Conservation (phyloP, 2,888 invertebrate genomes). For the Drosophila cognata region DNA sequence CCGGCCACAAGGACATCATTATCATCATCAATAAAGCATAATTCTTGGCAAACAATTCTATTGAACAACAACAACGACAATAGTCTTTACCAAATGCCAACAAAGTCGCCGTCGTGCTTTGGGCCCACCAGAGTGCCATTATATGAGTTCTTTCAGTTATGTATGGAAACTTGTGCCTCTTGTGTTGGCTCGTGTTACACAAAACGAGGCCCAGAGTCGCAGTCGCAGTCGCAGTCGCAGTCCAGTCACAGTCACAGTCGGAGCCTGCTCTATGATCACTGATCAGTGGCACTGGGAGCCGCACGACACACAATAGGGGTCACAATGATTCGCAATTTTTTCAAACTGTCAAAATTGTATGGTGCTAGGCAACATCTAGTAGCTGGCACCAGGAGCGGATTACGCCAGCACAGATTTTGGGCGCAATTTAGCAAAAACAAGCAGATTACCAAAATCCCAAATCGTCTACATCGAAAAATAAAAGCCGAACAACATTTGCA, state of each 20-base stretch:
- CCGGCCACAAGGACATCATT: conserved; percentile 77
- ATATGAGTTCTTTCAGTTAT: conserved; percentile 23
- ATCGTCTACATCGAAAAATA: background rate
- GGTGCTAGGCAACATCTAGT: conserved; percentile 59
- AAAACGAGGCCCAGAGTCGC: conserved; percentile 28
- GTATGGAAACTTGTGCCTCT: conserved; percentile 23
- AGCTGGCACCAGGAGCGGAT: conserved; percentile 56
- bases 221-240: conserved; percentile 6
- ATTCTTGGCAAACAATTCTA: conserved; percentile 81
- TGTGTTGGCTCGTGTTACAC: conserved; percentile 81
- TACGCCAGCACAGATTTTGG: background rate
- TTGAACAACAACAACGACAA: conserved; percentile 72
- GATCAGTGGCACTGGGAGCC: conserved; percentile 62
- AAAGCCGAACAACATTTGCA: background rate
- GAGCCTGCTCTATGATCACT: conserved; percentile 66
- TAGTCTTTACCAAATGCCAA: conserved; percentile 35
- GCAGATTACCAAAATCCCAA: background rate
- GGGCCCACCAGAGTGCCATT: conserved; percentile 66
- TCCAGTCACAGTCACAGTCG: conserved; percentile 15
- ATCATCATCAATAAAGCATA: conserved; percentile 82
- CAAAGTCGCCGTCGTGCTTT: conserved; percentile 50
- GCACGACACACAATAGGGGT: conserved; percentile 81
- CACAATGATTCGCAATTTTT: conserved; percentile 84
- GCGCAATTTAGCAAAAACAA: conserved; percentile 1
- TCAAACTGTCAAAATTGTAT: conserved; percentile 83